Evolutionary conservation across 2,888 invertebrate species (phyloP).

Genomic region (Drosophila birchii): DNA sequence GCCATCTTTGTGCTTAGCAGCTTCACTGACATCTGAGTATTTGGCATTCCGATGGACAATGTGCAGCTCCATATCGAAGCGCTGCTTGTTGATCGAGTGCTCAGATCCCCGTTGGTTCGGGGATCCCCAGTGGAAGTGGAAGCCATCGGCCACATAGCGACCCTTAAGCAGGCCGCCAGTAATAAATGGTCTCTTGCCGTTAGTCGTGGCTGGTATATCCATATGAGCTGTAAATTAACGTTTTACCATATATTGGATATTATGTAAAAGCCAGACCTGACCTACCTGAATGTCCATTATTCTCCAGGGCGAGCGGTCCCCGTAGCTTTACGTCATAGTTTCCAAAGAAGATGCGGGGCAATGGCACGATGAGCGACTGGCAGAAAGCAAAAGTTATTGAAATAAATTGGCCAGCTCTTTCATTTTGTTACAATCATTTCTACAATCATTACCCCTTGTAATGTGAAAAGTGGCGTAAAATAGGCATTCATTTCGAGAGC

Average conservation of each 20-base stretch:
- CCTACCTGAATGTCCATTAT: constrained; percentile 88
- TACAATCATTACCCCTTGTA: constrained; percentile 28
- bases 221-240: constrained; percentile 60
- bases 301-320: constrained; percentile 86
- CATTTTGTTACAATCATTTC: constrained; percentile 7
- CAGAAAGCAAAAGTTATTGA: constrained; percentile 33
- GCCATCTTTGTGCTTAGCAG: constrained; percentile 86
- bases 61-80: constrained; percentile 88
- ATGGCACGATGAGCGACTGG: constrained; percentile 58
- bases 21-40: constrained; percentile 85
- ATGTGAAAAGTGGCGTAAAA: constrained; percentile 27
- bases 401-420: constrained; percentile 20
- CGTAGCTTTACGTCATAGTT: constrained; percentile 88
- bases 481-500: constrained; percentile 31
- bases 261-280: background rate
- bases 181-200: constrained; percentile 67
- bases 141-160: constrained; percentile 64
- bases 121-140: constrained; percentile 89
- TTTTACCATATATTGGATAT: background rate
- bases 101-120: constrained; percentile 88
- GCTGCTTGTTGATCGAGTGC: constrained; percentile 78
- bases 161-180: constrained; percentile 63
- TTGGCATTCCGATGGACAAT: constrained; percentile 88
- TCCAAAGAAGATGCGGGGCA: constrained; percentile 64
- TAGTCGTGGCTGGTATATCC: constrained; percentile 61